These are phyloP conservation scores for Erythrocercus mccallii DNA, from an alignment of 2,113 vertebrate genomes.

Conservation along the genomic window DNA sequence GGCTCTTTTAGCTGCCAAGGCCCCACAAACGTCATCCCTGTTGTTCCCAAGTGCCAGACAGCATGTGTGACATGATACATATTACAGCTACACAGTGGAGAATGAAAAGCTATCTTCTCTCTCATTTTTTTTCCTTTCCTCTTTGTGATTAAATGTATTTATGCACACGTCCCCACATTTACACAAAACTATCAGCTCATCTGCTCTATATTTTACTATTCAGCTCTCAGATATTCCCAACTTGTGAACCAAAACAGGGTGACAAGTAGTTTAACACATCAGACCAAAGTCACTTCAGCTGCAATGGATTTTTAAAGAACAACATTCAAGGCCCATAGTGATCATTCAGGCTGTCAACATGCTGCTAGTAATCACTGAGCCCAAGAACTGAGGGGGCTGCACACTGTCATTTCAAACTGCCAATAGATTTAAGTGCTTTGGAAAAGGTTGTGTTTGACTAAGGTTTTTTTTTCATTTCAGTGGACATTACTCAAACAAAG, in stretches of 20 bases:
- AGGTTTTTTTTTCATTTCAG: background rate
- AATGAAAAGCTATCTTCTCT: background rate
- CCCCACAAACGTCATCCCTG: background rate
- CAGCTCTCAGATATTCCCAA: background rate
- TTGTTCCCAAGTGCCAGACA: background rate
- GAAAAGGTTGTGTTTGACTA: background rate
- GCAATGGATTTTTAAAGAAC: background rate
- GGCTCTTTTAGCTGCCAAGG: background rate
- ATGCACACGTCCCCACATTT: too few species aligned
- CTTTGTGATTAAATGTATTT: background rate
- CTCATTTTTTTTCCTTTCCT: background rate
- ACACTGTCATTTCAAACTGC: background rate
- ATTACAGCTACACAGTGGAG: background rate
- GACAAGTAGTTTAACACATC: background rate
- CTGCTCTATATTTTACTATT: background rate
- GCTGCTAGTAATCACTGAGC: background rate
- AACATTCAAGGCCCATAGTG: rapidly evolving
- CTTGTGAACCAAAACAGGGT: background rate
- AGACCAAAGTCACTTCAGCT: background rate
- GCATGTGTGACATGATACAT: rapidly evolving
- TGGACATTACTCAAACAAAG: background rate
- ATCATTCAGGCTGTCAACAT: background rate
- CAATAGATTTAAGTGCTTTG: background rate
- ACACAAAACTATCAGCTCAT: background rate
- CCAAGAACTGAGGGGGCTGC: background rate